Conservation (phyloP, 64 coral and sea anemone genomes). For the Exaiptasia diaphana region DNA sequence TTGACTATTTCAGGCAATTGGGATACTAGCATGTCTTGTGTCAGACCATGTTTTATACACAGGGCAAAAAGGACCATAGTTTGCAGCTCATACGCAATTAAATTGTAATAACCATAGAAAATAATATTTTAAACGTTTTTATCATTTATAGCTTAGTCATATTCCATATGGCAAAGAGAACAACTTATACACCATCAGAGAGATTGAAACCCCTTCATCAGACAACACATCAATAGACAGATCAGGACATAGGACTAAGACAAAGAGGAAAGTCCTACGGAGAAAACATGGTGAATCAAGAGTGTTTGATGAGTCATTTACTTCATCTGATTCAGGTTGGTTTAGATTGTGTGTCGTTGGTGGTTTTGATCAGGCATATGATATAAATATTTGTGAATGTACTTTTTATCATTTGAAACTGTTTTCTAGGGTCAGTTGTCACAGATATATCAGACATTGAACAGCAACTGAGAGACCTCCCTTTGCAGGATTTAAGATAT, state of each 20-base stretch:
- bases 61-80: no score
- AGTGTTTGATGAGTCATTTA: conserved; percentile 98
- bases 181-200: conserved; percentile 1
- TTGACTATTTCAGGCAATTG: no score
- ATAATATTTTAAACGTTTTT: no score
- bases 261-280: conserved; percentile 90
- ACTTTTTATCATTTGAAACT: no score
- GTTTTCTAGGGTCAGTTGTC: conserved; percentile 26
- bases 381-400: no score
- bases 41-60: no score
- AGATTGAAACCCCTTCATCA: not conserved
- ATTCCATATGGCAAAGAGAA: conserved; percentile 53
- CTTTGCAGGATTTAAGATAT: conserved; percentile 29
- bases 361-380: no score
- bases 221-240: not conserved
- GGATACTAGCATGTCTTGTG: no score
- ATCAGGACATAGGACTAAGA: not conserved
- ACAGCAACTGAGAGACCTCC: conserved; percentile 73
- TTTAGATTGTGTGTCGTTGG: not conserved
- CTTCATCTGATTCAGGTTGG: conserved; percentile 75
- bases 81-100: no score
- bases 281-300: conserved; percentile 70
- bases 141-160: conserved; percentile 13
- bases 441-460: conserved; percentile 96
- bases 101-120: no score